phyloP scores from a whole-genome alignment of 2,888 invertebrate genomes.

The Heliconius ethilla region DNA sequence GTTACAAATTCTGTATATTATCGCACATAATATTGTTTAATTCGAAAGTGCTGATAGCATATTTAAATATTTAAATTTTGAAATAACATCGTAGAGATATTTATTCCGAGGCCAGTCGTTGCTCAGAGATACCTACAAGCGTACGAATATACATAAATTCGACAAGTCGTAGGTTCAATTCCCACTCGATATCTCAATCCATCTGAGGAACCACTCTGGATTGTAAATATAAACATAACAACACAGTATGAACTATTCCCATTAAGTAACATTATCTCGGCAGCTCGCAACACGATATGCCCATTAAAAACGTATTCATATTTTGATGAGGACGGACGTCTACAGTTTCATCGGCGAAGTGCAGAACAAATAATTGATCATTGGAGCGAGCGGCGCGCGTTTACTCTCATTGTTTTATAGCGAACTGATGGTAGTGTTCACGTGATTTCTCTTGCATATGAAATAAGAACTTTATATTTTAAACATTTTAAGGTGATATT shows the following conservation, averaged over 20 bases:
- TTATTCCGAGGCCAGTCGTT: no score
- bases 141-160: no score
- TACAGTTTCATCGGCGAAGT: slow-evolving; percentile 25
- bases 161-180: no score
- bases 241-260: background rate
- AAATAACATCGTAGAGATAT: no score
- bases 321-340: slow-evolving; percentile 25
- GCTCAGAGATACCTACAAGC: no score
- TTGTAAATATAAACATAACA: background rate
- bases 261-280: background rate
- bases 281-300: slow-evolving; percentile 4
- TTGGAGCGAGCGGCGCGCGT: slow-evolving; percentile 14
- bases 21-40: no score
- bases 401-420: slow-evolving; percentile 10
- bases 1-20: no score
- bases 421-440: background rate
- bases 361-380: slow-evolving; percentile 32
- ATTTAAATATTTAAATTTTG: no score
- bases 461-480: background rate
- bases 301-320: slow-evolving; percentile 29
- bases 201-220: no score
- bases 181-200: no score
- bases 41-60: no score
- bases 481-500: background rate
- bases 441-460: background rate